phyloP scores from a whole-genome alignment of 2,113 vertebrate genomes.

The Centrocercus urophasianus region DNA sequence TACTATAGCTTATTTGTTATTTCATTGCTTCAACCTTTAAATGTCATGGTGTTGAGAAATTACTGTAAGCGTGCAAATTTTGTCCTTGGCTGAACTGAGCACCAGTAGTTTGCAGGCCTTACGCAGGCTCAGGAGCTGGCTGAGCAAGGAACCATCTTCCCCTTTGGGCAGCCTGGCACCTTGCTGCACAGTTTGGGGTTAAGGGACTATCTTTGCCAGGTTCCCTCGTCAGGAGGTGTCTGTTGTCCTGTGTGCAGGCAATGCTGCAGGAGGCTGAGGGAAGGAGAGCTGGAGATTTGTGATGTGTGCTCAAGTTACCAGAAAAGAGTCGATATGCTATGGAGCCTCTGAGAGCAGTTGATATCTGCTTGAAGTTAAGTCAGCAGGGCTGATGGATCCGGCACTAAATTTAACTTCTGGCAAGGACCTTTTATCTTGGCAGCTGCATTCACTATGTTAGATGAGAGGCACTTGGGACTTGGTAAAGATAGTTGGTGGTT shows the following conservation, averaged over 20 bases:
- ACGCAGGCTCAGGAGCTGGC: neutral
- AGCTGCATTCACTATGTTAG: neutral
- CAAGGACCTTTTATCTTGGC: slow-evolving; percentile 4
- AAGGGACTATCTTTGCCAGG: neutral
- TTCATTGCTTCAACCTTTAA: neutral
- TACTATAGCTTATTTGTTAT: neutral
- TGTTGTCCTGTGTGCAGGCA: neutral
- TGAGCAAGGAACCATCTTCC: neutral
- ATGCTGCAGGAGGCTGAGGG: neutral
- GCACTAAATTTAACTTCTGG: slow-evolving; percentile 32
- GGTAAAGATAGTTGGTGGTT: neutral
- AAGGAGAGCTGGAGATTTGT: neutral
- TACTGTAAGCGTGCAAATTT: neutral
- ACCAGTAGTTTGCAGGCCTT: neutral
- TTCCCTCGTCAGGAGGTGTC: neutral
- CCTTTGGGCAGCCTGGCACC: no score
- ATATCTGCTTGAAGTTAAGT: neutral
- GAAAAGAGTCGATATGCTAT: neutral
- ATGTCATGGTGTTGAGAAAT: neutral
- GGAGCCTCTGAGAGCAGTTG: neutral
- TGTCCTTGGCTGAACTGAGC: neutral
- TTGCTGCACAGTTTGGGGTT: neutral
- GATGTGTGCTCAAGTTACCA: neutral
- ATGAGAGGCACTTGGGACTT: slow-evolving; percentile 7
- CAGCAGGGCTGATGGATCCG: slow-evolving; percentile 1